Conservation (phyloP, 2,113 vertebrate species). For the Toxostoma redivivum region DNA sequence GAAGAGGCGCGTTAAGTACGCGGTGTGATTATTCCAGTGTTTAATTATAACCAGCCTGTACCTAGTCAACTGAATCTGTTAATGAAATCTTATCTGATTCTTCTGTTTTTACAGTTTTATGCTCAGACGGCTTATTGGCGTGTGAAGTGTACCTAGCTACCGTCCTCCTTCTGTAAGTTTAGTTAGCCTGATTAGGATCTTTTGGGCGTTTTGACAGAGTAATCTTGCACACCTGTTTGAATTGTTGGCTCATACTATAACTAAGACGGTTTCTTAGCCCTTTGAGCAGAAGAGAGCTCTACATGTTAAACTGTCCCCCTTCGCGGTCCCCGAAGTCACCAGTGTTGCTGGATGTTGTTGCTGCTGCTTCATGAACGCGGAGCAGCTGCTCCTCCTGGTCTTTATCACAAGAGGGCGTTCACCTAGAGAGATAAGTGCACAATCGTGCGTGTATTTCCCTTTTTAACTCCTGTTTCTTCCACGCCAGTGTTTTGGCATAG, state of each 20-base stretch:
- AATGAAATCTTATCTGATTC: not conserved
- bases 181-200: not conserved
- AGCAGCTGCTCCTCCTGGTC: not conserved
- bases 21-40: not conserved
- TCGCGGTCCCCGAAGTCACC: fast-evolving
- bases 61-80: not conserved
- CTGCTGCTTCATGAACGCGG: no score
- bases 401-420: slow-evolving; percentile 35
- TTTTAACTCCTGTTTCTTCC: not conserved
- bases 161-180: not conserved
- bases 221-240: not conserved
- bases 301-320: fast-evolving
- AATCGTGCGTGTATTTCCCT: fast-evolving
- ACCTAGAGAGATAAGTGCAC: not conserved
- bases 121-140: not conserved
- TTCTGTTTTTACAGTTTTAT: not conserved
- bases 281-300: not conserved
- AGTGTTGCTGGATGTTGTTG: no score
- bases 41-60: not conserved
- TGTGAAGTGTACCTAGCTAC: not conserved
- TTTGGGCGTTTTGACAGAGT: not conserved
- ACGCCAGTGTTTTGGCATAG: fast-evolving
- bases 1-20: not conserved
- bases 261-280: not conserved
- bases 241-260: not conserved